Evolutionary conservation across 1,140 invertebrate genomes (phyloP), one percentile per base, ranked within the genome.

Genomic region (Philopotamus ludificatus): DNA sequence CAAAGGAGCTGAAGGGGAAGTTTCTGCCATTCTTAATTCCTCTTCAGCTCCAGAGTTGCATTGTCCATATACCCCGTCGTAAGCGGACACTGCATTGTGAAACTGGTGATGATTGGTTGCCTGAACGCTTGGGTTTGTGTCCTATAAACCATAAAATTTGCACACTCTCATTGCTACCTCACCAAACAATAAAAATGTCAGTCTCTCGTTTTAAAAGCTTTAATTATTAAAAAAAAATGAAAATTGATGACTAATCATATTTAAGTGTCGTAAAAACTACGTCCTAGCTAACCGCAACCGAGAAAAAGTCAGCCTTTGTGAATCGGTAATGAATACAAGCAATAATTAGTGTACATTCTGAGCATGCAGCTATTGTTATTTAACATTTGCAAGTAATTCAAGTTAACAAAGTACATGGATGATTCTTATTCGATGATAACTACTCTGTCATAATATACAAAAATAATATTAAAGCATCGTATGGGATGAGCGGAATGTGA

Each of bases 111-210:
- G 64, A 64, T 70, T 66, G 68, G 68, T 70, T 66, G 68, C 68
- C 68, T 70, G 68, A 66, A 70, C 65, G 65, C 68, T 66, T 66
- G 67, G 59, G 63, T 66, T 70, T 64, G 64, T 47, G 51, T 70
- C 68, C 68, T 70, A 70, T 64, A 70, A 69, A 68, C 49, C 45
- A 66, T 41, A 70, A 66, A 70, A 66, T 45, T 22, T 66, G 68
- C 64, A 44, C 12, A 63, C 68, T 66, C 67, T 69, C 63, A 59
- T 59, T 63, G 59, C 63, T 50, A 53, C 34, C 51, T 63, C 16
- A 20, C 51, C 20, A 22, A 25, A 44, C 10, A 47, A 57, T 47
- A 45, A 55, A 28, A 65, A 65, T 65, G 63, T 65, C 54, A 18
- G 63, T 65, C 63, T 65, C 63, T 65, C 63, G 49, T 49, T 60